A percentile compares a stretch with the other conserved stretches of the same genome.
These are phyloP conservation scores for Caloenas nicobarica DNA, from an alignment of 2,113 vertebrate genomes.

Conservation along the genomic window DNA sequence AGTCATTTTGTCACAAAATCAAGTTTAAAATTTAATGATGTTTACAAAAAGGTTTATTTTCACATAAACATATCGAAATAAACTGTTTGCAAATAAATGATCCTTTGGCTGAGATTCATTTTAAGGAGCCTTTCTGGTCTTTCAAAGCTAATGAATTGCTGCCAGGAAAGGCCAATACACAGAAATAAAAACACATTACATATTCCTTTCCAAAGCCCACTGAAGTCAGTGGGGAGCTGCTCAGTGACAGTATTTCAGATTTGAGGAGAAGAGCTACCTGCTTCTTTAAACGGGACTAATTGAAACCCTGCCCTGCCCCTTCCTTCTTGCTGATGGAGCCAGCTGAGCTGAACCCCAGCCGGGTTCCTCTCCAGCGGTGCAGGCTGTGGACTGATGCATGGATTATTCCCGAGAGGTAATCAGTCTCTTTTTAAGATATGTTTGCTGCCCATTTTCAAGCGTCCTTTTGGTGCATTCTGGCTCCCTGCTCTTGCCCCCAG, in stretches of 20 bases:
- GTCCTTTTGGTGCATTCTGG: neutral
- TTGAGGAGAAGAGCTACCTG: neutral
- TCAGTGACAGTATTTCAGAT: neutral
- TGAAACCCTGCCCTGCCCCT: neutral
- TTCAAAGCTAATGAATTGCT: neutral
- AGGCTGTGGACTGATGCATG: no score
- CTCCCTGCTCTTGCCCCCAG: rapidly evolving
- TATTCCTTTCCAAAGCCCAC: neutral
- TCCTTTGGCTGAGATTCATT: neutral
- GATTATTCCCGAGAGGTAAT: neutral
- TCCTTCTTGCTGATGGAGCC: neutral
- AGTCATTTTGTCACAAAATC: neutral
- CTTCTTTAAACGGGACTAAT: neutral
- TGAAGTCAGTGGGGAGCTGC: neutral
- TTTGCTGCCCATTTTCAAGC: neutral
- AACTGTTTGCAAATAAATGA: neutral
- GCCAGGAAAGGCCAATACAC: neutral
- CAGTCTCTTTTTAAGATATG: neutral
- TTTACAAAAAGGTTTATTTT: neutral
- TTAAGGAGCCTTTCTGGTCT: neutral
- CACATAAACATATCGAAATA: neutral
- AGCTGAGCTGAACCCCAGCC: rapidly evolving
- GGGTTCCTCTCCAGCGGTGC: neutral
- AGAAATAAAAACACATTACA: neutral
- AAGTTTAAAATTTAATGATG: neutral